A percentile compares a stretch with the other conserved stretches of the same genome.
phyloP scores from a whole-genome alignment of 2,888 invertebrate species.

The Drosophila melanosoma region DNA sequence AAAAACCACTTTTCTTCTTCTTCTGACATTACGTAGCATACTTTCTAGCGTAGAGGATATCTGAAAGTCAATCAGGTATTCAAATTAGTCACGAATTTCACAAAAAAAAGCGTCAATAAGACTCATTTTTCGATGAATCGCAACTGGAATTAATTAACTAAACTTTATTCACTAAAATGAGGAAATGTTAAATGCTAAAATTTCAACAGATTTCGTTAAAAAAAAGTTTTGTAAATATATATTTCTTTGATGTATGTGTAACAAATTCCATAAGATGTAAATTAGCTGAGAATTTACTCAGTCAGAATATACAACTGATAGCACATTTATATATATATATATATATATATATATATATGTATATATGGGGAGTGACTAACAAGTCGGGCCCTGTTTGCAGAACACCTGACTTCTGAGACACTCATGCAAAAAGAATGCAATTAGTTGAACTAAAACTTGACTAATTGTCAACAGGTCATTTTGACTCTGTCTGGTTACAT shows the following conservation, averaged over 20 bases:
- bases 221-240: neutral
- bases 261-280: neutral
- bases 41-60: conserved; percentile 35
- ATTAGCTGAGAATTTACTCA: neutral
- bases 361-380: conserved; percentile 29
- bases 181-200: conserved; percentile 18
- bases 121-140: conserved; percentile 29
- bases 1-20: neutral
- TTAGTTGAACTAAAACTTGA: conserved; percentile 46
- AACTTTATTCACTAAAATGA: conserved; percentile 22
- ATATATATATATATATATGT: neutral
- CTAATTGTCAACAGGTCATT: conserved; percentile 22
- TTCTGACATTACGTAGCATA: conserved; percentile 6
- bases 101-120: conserved; percentile 34
- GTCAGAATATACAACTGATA: neutral
- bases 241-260: neutral
- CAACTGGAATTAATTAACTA: conserved; percentile 22
- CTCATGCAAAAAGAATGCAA: conserved; percentile 45
- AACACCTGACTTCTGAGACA: conserved; percentile 31
- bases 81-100: neutral
- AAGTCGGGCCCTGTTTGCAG: conserved; percentile 6
- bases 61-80: neutral
- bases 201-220: neutral
- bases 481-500: neutral
- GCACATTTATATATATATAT: neutral